These are phyloP conservation scores for Abramis brama DNA, from an alignment of 2,113 vertebrate species.

Conservation along the genomic window DNA sequence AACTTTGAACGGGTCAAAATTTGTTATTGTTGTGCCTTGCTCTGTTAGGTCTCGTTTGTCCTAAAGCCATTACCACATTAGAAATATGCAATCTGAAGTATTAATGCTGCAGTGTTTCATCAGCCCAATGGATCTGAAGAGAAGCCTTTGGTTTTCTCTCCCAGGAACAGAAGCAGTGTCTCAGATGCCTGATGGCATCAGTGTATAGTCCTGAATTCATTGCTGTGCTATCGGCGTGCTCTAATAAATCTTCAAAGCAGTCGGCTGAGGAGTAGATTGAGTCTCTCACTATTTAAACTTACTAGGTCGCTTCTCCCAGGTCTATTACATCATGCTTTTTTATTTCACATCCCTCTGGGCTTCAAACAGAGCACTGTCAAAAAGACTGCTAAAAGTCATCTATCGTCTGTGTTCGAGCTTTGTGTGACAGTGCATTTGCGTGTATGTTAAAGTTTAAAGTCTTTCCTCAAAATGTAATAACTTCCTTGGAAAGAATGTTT, in stretches of 20 bases:
- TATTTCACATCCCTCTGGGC: constrained; percentile 9
- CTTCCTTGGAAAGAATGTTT: background rate
- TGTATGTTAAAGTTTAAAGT: background rate
- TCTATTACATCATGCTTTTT: constrained; percentile 21
- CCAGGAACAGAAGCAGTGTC: background rate
- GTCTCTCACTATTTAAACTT: constrained; percentile 11
- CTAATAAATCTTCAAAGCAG: constrained; percentile 1
- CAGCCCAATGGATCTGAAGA: background rate
- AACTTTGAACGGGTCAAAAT: background rate
- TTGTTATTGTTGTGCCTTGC: background rate
- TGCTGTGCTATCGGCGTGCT: background rate
- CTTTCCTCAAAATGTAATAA: background rate
- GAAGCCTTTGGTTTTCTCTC: constrained; percentile 11
- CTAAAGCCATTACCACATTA: background rate
- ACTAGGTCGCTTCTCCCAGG: background rate
- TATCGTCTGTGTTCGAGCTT: background rate
- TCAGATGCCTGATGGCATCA: background rate
- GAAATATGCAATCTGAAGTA: background rate
- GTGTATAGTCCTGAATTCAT: constrained; percentile 9
- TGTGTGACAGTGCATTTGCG: background rate
- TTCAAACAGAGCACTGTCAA: constrained; percentile 1
- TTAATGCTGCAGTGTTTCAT: constrained; percentile 20
- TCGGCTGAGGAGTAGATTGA: background rate
- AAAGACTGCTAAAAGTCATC: background rate
- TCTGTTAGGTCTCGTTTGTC: background rate